Conservation (phyloP, 2,113 vertebrate genomes). For the Lagopus muta region DNA sequence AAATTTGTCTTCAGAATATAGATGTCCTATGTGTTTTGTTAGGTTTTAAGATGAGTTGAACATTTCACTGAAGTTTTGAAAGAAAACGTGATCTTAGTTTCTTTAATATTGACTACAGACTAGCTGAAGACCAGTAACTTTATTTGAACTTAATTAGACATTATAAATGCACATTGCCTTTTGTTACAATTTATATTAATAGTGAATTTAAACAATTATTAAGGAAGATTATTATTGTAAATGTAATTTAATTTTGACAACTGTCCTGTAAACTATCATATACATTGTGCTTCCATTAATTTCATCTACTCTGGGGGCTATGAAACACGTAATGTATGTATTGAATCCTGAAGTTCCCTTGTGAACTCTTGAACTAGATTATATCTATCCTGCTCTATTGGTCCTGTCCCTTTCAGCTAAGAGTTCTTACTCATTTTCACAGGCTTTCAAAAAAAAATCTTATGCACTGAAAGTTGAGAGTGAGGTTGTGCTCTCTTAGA, state of each 20-base stretch:
- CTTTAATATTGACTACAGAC: neutral
- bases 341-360: neutral
- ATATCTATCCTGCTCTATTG: neutral
- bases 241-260: neutral
- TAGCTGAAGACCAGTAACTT: neutral
- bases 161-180: neutral
- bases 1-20: neutral
- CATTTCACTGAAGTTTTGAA: constrained; percentile 5
- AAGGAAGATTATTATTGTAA: neutral
- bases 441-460: neutral
- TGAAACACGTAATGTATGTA: neutral
- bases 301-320: neutral
- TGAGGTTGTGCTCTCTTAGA: neutral
- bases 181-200: neutral
- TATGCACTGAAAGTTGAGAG: neutral
- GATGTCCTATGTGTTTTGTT: constrained; percentile 2
- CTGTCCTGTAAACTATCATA: neutral
- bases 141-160: neutral
- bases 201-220: neutral
- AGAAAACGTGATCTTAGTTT: neutral
- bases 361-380: neutral
- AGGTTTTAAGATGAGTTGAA: neutral
- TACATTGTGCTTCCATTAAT: neutral
- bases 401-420: neutral
- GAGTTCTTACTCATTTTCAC: neutral